Conservation (phyloP, 2,888 invertebrate genomes). For the Ochropleura plecta region DNA sequence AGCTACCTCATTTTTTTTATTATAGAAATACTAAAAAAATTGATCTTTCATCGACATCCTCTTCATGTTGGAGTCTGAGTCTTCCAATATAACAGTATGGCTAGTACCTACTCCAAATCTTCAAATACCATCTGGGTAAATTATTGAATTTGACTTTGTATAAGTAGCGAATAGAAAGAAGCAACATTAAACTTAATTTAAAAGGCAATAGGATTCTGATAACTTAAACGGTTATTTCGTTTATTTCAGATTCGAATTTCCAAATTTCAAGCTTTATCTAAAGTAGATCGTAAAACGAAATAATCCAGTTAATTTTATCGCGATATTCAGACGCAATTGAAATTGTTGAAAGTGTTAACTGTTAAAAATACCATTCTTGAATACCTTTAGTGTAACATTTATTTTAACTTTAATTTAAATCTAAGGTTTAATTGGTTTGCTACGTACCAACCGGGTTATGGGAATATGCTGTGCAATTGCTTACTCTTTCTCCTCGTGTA, state of each 20-base stretch:
- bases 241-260: conserved; percentile 25
- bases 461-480: no score
- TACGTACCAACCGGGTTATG: no score
- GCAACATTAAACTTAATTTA: neutral
- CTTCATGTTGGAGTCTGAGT: neutral
- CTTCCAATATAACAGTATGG: neutral
- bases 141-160: neutral
- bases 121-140: neutral
- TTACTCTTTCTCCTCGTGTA: neutral
- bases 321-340: conserved; percentile 28
- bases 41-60: neutral
- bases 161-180: neutral
- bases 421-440: no score
- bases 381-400: neutral
- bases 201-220: neutral
- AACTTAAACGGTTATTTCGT: conserved; percentile 14
- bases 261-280: conserved; percentile 28
- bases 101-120: neutral
- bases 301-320: conserved; percentile 30
- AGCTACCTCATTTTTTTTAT: conserved; percentile 1
- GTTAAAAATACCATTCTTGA: neutral
- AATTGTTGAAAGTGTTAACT: conserved; percentile 5
- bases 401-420: neutral
- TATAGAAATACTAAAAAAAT: conserved; percentile 1
- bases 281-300: conserved; percentile 31